phyloP scores from a whole-genome alignment of 2,797 vertebrate genomes.

The Microchirus variegatus region DNA sequence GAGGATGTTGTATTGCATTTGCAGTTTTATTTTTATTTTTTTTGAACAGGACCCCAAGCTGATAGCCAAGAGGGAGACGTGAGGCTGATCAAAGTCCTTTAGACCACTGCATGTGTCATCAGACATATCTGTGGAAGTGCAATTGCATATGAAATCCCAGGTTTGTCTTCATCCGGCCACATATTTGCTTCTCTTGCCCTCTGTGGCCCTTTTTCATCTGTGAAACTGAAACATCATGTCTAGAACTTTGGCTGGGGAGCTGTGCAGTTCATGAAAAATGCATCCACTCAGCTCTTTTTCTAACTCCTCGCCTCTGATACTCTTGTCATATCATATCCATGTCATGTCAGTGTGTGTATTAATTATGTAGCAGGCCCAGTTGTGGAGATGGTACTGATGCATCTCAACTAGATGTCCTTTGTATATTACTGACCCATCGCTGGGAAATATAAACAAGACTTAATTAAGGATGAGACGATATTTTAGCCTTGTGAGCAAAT shows the following conservation, averaged over 20 bases:
- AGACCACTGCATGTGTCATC: slow-evolving; percentile 31
- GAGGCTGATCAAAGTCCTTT: slow-evolving; percentile 34
- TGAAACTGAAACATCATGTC: slow-evolving; percentile 67
- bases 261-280: slow-evolving; percentile 79
- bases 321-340: slow-evolving; percentile 81
- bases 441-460: slow-evolving; percentile 60
- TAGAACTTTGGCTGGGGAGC: slow-evolving; percentile 72
- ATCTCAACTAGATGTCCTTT: slow-evolving; percentile 45
- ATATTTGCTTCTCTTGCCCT: slow-evolving; percentile 51
- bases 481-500: slow-evolving; percentile 67
- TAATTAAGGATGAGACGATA: slow-evolving; percentile 63
- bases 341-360: slow-evolving; percentile 75
- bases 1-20: slow-evolving; percentile 34
- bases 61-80: slow-evolving; percentile 16
- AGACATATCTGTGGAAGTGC: slow-evolving; percentile 16
- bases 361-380: slow-evolving; percentile 75
- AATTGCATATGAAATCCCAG: slow-evolving; percentile 41
- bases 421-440: slow-evolving; percentile 49
- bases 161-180: slow-evolving; percentile 55
- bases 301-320: slow-evolving; percentile 72
- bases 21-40: slow-evolving; percentile 25
- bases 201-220: slow-evolving; percentile 41
- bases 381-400: slow-evolving; percentile 66
- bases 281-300: slow-evolving; percentile 67
- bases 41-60: slow-evolving; percentile 11